These are phyloP conservation scores for Cataglyphis rosenhaueri DNA, from an alignment of 2,888 invertebrate genomes.

Conservation along the genomic window DNA sequence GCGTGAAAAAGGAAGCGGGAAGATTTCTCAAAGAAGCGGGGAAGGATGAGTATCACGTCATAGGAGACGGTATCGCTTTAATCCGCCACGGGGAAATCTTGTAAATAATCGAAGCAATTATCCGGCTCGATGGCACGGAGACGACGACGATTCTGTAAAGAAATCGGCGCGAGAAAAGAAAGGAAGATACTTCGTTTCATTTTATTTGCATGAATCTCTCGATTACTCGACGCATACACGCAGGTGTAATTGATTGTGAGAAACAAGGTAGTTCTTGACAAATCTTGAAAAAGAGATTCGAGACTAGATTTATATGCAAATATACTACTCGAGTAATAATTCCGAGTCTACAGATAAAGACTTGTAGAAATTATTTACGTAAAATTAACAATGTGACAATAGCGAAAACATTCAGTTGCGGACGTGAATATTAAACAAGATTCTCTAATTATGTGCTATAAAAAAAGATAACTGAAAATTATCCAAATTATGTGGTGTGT, in stretches of 20 bases:
- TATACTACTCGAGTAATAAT: not conserved
- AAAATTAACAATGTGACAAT: not conserved
- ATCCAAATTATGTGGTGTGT: too few relatives aligned
- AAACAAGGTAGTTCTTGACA: not conserved
- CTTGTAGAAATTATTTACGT: not conserved
- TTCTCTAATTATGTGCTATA: not conserved
- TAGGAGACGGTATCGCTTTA: conserved; percentile 65
- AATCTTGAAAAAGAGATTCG: not conserved
- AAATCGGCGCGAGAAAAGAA: conserved; percentile 25
- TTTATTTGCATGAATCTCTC: conserved; percentile 50
- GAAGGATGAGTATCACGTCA: conserved; percentile 40
- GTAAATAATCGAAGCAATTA: conserved; percentile 77
- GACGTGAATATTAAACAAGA: not conserved
- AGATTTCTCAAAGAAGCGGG: conserved; percentile 50
- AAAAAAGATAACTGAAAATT: too few relatives aligned
- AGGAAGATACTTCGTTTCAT: conserved; percentile 62
- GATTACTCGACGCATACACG: conserved; percentile 54
- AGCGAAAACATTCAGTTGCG: not conserved
- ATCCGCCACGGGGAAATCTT: conserved; percentile 72
- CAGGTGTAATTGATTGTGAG: not conserved
- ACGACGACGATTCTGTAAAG: conserved; percentile 37
- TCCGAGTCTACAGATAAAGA: not conserved
- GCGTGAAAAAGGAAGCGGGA: conserved; percentile 48
- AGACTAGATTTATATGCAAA: not conserved
- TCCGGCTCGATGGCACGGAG: conserved; percentile 57